A percentile compares a stretch with the other conserved stretches of the same genome.
These are phyloP conservation scores for Euplagia quadripunctaria DNA, from an alignment of 2,888 invertebrate species.

Conservation along the genomic window DNA sequence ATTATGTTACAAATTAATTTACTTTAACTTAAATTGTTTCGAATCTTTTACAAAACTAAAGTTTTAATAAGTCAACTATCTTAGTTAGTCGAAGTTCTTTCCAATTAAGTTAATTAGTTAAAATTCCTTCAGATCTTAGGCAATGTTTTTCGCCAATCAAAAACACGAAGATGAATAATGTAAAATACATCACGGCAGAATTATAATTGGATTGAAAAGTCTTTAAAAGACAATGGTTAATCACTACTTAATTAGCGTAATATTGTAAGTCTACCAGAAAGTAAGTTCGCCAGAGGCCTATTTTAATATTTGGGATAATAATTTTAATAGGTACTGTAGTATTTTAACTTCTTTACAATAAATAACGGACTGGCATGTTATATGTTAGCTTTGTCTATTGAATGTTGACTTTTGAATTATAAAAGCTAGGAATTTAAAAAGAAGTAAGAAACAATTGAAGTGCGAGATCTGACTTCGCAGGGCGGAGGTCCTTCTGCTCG, in stretches of 20 bases:
- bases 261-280: not conserved
- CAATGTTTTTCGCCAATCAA: not conserved
- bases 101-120: not conserved
- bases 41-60: not conserved
- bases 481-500: too few relatives aligned
- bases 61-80: slow-evolving; percentile 7
- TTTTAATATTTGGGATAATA: not conserved
- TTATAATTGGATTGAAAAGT: not conserved
- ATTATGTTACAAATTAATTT: not conserved
- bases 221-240: not conserved
- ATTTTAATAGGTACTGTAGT: not conserved
- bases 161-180: not conserved
- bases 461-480: too few relatives aligned
- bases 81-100: not conserved
- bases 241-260: not conserved
- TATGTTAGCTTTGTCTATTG: too few relatives aligned
- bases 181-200: not conserved
- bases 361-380: too few relatives aligned
- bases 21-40: not conserved
- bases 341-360: too few relatives aligned
- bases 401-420: too few relatives aligned
- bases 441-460: too few relatives aligned
- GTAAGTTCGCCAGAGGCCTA: not conserved
- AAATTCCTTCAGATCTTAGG: not conserved
- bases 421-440: too few relatives aligned